phyloP scores from a whole-genome alignment of 35 echinoderm and acorn worm genomes.

The Strongylocentrotus purpuratus region DNA sequence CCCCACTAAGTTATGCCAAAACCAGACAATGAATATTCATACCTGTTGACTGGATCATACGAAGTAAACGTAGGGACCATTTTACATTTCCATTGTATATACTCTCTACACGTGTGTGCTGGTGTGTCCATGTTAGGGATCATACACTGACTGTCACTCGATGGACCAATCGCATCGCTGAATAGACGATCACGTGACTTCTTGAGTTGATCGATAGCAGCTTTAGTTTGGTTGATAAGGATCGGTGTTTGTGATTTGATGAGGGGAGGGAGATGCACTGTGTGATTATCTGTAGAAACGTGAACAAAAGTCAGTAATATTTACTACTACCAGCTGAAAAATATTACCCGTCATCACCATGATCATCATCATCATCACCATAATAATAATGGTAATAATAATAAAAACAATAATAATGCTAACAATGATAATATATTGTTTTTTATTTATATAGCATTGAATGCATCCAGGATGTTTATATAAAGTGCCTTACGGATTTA shows the following conservation, averaged over 20 bases:
- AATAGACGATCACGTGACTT: conserved; percentile 37
- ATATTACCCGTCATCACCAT: no score
- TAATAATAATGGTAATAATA: no score
- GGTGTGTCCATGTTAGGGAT: conserved; percentile 51
- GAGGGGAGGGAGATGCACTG: neutral
- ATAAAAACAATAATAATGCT: neutral
- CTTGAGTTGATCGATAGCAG: conserved; percentile 46
- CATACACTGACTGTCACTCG: conserved; percentile 52
- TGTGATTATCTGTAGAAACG: neutral
- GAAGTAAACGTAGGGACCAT: conserved; percentile 57
- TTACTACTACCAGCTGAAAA: no score
- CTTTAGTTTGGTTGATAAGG: conserved; percentile 37
- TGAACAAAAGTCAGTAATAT: neutral
- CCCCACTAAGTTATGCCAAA: no score
- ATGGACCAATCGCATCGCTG: conserved; percentile 49
- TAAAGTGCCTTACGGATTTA: no score
- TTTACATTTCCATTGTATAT: conserved; percentile 56
- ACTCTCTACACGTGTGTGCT: conserved; percentile 24
- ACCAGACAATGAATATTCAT: neutral
- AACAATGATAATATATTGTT: neutral
- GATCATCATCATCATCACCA: neutral
- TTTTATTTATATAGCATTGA: no score
- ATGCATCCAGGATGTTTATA: no score
- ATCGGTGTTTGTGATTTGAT: conserved; percentile 2
- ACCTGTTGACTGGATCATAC: conserved; percentile 50